phyloP scores from a whole-genome alignment of 2,113 vertebrate genomes.

The Mandrillus leucophaeus region DNA sequence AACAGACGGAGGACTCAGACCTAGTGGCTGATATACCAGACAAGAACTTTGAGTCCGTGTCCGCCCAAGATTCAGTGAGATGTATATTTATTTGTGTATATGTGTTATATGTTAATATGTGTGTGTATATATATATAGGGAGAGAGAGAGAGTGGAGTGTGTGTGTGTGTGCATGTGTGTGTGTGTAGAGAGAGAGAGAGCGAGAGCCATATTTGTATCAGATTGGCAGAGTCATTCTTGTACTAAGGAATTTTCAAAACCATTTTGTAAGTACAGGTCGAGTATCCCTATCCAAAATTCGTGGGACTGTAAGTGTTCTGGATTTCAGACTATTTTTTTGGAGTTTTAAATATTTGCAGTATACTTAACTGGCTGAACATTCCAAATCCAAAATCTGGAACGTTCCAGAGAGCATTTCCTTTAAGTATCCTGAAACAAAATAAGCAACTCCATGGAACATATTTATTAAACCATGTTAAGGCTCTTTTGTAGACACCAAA shows the following conservation, averaged over 20 bases:
- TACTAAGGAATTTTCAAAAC: background rate
- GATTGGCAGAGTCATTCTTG: background rate
- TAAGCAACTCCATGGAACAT: background rate
- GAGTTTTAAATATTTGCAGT: background rate
- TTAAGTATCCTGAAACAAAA: background rate
- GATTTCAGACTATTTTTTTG: background rate
- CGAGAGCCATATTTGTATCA: background rate
- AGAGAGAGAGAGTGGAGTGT: no score
- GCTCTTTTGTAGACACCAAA: background rate
- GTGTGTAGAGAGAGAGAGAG: background rate
- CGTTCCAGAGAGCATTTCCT: background rate
- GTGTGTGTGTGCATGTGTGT: background rate
- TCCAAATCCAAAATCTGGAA: background rate
- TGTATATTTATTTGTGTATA: background rate
- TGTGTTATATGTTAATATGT: background rate
- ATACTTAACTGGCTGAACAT: background rate
- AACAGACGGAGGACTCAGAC: background rate
- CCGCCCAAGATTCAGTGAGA: background rate
- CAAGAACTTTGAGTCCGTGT: background rate
- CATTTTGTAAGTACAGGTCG: background rate
- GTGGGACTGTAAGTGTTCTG: background rate
- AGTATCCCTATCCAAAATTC: background rate
- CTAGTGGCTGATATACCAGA: background rate
- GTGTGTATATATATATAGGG: no score
- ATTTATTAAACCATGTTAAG: background rate